Conservation (phyloP, 2,888 invertebrate genomes). For the Epsilonema sp. region DNA sequence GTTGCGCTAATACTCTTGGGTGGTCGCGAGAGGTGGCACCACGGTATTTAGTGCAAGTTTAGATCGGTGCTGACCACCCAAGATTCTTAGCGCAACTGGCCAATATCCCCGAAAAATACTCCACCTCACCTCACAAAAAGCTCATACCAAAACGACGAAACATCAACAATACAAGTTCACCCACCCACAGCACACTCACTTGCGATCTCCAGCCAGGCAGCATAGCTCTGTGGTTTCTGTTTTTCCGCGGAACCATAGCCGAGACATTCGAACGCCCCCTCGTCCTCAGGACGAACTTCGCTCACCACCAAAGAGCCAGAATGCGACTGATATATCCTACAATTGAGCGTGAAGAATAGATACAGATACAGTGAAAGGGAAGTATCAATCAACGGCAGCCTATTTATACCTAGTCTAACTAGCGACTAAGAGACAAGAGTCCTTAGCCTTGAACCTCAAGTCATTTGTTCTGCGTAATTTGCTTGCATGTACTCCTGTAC, state of each 20-base stretch:
- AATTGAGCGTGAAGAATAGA: no score
- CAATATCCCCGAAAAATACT: not conserved
- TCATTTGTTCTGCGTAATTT: no score
- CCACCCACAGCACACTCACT: conserved; percentile 41
- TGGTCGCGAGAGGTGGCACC: no score
- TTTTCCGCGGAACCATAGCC: conserved; percentile 11
- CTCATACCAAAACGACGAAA: not conserved
- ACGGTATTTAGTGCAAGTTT: no score
- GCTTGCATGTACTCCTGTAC: no score
- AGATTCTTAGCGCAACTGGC: no score
- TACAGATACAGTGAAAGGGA: no score
- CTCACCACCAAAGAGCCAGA: conserved; percentile 22
- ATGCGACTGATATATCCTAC: no score
- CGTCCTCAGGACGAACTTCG: conserved; percentile 15
- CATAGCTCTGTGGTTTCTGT: conserved; percentile 41
- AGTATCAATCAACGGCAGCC: no score
- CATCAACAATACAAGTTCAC: not conserved
- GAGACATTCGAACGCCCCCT: conserved; percentile 22
- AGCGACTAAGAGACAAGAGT: not conserved
- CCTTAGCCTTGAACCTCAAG: no score
- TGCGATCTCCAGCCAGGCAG: conserved; percentile 41
- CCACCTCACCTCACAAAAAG: not conserved
- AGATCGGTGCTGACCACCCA: not conserved
- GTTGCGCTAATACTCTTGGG: no score
- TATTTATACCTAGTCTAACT: no score